These are phyloP conservation scores for Eulemur coronatus DNA, from an alignment of 2,797 vertebrate genomes.

Conservation along the genomic window DNA sequence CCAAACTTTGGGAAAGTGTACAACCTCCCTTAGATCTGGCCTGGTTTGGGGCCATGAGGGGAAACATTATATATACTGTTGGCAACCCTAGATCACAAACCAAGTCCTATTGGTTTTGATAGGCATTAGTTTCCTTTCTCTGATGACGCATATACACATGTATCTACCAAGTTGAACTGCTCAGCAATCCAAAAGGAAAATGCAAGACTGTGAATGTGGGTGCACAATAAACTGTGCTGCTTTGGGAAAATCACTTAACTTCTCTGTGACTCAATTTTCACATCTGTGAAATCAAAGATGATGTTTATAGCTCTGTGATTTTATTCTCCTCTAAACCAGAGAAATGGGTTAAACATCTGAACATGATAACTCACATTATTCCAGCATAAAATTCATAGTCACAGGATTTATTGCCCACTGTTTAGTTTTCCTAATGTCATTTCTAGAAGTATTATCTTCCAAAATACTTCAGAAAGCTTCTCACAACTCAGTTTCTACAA, in stretches of 20 bases:
- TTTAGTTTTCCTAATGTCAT: background rate
- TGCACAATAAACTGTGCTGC: background rate
- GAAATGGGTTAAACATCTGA: slow-evolving; percentile 24
- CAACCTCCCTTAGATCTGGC: background rate
- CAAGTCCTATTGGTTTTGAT: background rate
- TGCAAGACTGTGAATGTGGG: background rate
- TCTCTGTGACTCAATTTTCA: slow-evolving; percentile 14
- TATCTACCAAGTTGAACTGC: background rate
- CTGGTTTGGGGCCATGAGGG: background rate
- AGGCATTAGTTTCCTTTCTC: background rate
- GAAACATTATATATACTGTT: background rate
- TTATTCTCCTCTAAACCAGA: slow-evolving; percentile 13
- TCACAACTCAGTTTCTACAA: slow-evolving; percentile 4
- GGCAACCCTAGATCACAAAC: background rate
- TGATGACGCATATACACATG: background rate
- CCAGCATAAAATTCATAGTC: slow-evolving; percentile 13
- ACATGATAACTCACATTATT: slow-evolving; percentile 50
- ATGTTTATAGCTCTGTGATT: background rate
- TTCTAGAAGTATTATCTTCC: background rate
- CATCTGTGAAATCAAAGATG: background rate
- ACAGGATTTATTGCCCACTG: background rate
- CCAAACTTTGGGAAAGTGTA: background rate
- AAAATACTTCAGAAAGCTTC: slow-evolving; percentile 7
- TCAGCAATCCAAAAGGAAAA: background rate
- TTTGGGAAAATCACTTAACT: background rate